Evolutionary conservation across 2,888 invertebrate species (phyloP).

Genomic region (Cyclophora albipunctata): DNA sequence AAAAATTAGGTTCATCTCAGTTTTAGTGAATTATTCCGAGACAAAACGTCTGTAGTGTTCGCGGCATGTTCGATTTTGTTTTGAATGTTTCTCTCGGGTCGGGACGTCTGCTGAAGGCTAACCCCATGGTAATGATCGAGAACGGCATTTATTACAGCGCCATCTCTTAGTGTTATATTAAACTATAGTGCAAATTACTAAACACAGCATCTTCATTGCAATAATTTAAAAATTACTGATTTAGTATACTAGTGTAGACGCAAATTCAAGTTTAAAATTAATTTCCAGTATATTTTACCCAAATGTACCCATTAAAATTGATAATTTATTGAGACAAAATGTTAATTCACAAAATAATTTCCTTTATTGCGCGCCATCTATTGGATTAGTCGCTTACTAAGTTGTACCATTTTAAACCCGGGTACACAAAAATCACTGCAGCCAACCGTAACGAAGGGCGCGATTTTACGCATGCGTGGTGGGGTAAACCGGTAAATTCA

Average conservation of each 20-base stretch:
- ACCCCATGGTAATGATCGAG: conserved; percentile 48
- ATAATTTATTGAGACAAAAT: too few species aligned
- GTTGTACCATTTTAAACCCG: too few species aligned
- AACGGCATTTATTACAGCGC: conserved; percentile 23
- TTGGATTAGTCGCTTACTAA: too few species aligned
- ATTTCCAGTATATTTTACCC: too few species aligned
- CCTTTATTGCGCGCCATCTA: too few species aligned
- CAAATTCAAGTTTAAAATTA: too few species aligned
- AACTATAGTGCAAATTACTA: conserved; percentile 6
- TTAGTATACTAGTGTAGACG: too few species aligned
- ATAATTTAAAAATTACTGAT: too few species aligned
- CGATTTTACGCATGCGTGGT: conserved; percentile 62
- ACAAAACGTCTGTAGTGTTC: conserved; percentile 52
- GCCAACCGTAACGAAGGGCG: conserved; percentile 40
- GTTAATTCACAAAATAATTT: too few species aligned
- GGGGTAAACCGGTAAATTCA: conserved; percentile 46
- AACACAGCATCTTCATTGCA: too few species aligned
- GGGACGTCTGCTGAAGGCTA: conserved; percentile 14
- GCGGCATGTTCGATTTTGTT: conserved; percentile 61
- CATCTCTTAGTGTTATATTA: conserved; percentile 24
- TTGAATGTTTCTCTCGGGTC: conserved; percentile 33
- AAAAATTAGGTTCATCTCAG: conserved; percentile 7
- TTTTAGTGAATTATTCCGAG: conserved; percentile 45
- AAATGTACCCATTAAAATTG: too few species aligned
- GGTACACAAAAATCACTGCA: conserved; percentile 6